phyloP scores from a whole-genome alignment of 2,797 vertebrate genomes.

The Danio tinwini region DNA sequence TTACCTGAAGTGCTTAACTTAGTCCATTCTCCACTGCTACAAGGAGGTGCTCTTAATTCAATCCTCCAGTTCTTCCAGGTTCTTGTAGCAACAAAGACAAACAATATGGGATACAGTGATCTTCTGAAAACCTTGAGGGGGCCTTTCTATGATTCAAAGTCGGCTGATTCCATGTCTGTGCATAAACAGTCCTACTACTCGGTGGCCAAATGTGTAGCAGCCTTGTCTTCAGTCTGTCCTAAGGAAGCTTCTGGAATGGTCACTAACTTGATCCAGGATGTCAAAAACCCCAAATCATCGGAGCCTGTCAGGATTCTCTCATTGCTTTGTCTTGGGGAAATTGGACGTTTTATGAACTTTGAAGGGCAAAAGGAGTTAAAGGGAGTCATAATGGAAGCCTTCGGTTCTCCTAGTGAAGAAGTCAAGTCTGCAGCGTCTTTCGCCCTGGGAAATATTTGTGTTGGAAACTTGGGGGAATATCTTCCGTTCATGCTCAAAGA shows the following conservation, averaged over 20 bases:
- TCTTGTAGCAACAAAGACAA: conserved; percentile 78
- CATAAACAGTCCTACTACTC: conserved; percentile 90
- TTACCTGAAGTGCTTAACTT: conserved; percentile 83
- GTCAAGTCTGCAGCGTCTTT: conserved; percentile 89
- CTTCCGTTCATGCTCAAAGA: conserved; percentile 91
- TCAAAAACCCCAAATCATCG: conserved; percentile 79
- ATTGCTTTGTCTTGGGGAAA: conserved; percentile 89
- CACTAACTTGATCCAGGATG: conserved; percentile 82
- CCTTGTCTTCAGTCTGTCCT: conserved; percentile 82
- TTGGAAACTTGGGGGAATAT: conserved; percentile 85
- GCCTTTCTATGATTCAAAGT: conserved; percentile 71
- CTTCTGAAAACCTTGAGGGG: conserved; percentile 84
- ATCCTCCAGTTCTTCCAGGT: conserved; percentile 86
- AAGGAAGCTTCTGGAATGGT: conserved; percentile 81
- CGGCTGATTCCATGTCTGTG: neutral
- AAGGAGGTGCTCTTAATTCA: conserved; percentile 82
- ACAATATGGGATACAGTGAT: conserved; percentile 77
- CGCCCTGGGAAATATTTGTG: conserved; percentile 86
- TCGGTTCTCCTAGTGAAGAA: conserved; percentile 88
- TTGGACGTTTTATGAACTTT: conserved; percentile 83
- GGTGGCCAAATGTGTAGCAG: conserved; percentile 87
- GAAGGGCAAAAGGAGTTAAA: conserved; percentile 87
- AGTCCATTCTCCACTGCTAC: conserved; percentile 88
- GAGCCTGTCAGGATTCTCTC: conserved; percentile 85
- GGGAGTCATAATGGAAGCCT: conserved; percentile 86